Base-by-base conservation (phyloP, 2,113 vertebrate genomes). In the Zootoca vivipara region DNA sequence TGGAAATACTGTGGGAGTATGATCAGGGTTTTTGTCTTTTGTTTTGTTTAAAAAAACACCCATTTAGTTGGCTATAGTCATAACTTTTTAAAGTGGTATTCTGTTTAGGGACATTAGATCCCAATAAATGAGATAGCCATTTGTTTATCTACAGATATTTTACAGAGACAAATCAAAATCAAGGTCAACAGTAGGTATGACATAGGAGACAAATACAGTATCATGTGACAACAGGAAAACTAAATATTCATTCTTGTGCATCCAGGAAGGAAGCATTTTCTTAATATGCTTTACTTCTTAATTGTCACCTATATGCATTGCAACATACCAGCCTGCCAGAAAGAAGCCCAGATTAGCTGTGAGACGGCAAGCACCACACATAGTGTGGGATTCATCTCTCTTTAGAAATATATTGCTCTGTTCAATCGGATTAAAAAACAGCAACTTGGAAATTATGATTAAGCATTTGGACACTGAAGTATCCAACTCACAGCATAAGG, bases 41-140 rank as follows among this genome's bases (percentile, higher is more conserved):
- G 46, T 46, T 46, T 46, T 46, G 46, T 46, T 46, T 46, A 10
- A 46, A 46, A 46, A 78, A 33, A 33, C 15, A 16, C 79, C 91
- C 86, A 92, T 80, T 82, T 92, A 92, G 86, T 28, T 77, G 90
- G 89, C 83, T 85, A 89, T 79, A 78, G 28, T 82, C 82, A 65
- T 83, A 72, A 30, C 35, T 78, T 85, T n/a, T n/a, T 20, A 24
- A 85, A 62, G 58, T 62, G 13, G 16, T 20, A 13, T 22, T 35
- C 7, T 24, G 1, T 40, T 80, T 52, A 64, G 33, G 15, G 13
- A 38, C 12, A n/a, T 22, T 83, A 88, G 87, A 86, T 12, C 33
- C n/a, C n/a, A 1, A 46, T 85, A 70, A 87, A 58, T 7, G 0
- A 0, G 86, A 40, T 5, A 30, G 18, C 58, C 26, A 28, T 73